Percentiles rank a stretch among this genome's conserved stretches.
These are phyloP conservation scores for Gobiocypris rarus DNA, from an alignment of 2,113 vertebrate species.

Conservation along the genomic window DNA sequence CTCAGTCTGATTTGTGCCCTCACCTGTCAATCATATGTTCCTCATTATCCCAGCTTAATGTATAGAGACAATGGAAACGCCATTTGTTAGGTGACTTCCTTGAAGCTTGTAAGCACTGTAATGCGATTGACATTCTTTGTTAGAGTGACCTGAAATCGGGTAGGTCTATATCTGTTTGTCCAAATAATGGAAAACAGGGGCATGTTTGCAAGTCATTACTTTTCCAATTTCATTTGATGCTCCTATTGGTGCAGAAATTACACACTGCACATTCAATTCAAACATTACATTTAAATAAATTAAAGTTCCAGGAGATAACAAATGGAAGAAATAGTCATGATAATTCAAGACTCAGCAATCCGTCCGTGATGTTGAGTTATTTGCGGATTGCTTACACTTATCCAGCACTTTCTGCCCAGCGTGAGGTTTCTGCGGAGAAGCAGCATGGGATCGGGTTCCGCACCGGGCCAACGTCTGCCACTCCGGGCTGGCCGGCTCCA, in stretches of 20 bases:
- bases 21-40: constrained; percentile 23
- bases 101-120: neutral
- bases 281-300: neutral
- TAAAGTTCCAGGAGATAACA: neutral
- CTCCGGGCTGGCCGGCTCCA: constrained; percentile 34
- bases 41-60: neutral
- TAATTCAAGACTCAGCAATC: constrained; percentile 11
- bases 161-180: constrained; percentile 17
- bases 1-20: neutral
- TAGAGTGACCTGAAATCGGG: neutral
- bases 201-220: neutral
- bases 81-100: neutral
- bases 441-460: constrained; percentile 32
- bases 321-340: neutral
- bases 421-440: constrained; percentile 39
- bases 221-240: neutral
- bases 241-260: neutral
- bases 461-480: constrained; percentile 35
- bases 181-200: neutral
- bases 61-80: neutral
- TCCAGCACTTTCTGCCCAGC: constrained; percentile 36
- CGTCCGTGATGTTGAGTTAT: neutral
- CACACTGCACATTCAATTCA: neutral
- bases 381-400: constrained; percentile 44
- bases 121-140: neutral